Evolutionary conservation across 2,113 vertebrate species (phyloP).

Genomic region (Amblyopsis rosae): DNA sequence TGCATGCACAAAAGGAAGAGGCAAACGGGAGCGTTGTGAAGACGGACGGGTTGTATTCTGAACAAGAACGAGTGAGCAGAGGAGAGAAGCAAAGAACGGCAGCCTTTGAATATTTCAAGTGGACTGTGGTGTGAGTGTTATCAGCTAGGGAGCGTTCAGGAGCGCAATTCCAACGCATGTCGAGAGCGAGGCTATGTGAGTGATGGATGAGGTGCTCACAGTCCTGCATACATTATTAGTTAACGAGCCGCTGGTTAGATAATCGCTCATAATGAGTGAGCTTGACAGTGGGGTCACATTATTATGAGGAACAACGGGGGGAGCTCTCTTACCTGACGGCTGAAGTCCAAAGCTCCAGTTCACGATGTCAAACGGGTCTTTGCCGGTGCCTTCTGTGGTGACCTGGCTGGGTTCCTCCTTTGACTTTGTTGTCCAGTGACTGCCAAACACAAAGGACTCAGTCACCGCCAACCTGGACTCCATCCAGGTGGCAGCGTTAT

Average conservation of each 20-base stretch:
- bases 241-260: slow-evolving; percentile 42
- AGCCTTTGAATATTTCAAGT: not conserved
- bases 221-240: slow-evolving; percentile 38
- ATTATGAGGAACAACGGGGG: slow-evolving; percentile 4
- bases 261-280: slow-evolving; percentile 38
- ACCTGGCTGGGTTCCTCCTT: slow-evolving; percentile 1
- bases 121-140: slow-evolving; percentile 6
- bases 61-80: slow-evolving; percentile 34
- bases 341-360: slow-evolving; percentile 64
- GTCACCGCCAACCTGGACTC: slow-evolving; percentile 65
- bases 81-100: slow-evolving; percentile 9
- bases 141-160: slow-evolving; percentile 9
- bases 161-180: not conserved
- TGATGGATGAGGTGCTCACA: slow-evolving; percentile 19
- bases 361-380: slow-evolving; percentile 52
- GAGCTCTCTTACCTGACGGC: slow-evolving; percentile 65
- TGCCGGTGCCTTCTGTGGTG: slow-evolving; percentile 37
- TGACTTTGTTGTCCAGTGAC: slow-evolving; percentile 24
- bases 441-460: slow-evolving; percentile 60
- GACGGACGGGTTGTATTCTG: slow-evolving; percentile 12
- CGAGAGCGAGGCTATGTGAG: slow-evolving; percentile 9
- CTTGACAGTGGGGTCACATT: slow-evolving; percentile 28
- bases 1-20: not conserved
- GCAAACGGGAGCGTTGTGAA: not conserved
- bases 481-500: slow-evolving; percentile 40